Evolutionary conservation across 1,140 invertebrate species (phyloP).

Genomic region (Drosophila subpulchrella): DNA sequence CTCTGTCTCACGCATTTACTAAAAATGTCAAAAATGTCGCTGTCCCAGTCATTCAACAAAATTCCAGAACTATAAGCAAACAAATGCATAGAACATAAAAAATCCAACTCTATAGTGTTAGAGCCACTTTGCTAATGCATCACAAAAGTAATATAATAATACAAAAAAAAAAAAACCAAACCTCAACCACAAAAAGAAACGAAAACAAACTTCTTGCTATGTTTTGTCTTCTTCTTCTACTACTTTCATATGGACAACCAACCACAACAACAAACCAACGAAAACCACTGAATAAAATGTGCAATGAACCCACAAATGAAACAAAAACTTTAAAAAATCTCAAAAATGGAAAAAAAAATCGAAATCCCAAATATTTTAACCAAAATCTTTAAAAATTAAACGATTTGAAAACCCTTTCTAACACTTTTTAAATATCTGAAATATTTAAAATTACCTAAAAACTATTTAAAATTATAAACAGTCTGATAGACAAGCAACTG

Average conservation of each 20-base stretch:
- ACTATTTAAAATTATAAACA: conserved; percentile 5
- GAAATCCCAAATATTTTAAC: not conserved
- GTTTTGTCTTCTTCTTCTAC: conserved; percentile 54
- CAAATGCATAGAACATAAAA: conserved; percentile 29
- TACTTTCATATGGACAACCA: conserved; percentile 71
- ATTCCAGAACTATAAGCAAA: conserved; percentile 26
- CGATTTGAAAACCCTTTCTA: no score
- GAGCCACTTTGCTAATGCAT: conserved; percentile 74
- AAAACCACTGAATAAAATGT: conserved; percentile 37
- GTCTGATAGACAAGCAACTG: conserved; percentile 62
- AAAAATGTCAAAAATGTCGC: conserved; percentile 73
- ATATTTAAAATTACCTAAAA: not conserved
- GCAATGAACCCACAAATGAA: conserved; percentile 15
- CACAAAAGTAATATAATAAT: conserved; percentile 42
- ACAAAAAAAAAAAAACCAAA: conserved; percentile 11
- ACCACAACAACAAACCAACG: conserved; percentile 30
- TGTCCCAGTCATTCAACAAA: conserved; percentile 52
- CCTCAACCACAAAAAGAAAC: conserved; percentile 24
- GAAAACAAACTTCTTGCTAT: conserved; percentile 41
- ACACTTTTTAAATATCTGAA: not conserved
- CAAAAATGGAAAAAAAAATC: not conserved
- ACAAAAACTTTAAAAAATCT: not conserved
- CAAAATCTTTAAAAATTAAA: not conserved
- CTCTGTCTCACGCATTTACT: conserved; percentile 69
- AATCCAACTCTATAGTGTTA: conserved; percentile 40